phyloP scores from a whole-genome alignment of 2,113 vertebrate genomes.

The Melanerpes formicivorus region DNA sequence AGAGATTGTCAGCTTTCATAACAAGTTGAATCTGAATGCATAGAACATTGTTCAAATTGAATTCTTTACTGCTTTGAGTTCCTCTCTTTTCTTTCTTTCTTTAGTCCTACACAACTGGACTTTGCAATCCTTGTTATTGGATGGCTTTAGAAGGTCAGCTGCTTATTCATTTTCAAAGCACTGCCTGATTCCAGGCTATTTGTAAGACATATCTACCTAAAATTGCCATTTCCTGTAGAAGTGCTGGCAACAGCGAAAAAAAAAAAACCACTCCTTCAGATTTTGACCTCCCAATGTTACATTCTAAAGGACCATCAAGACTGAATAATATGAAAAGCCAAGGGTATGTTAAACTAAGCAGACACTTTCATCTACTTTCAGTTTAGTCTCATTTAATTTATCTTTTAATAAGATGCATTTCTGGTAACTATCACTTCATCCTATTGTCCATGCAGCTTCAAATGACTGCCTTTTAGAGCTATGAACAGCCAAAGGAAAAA shows the following conservation, averaged over 20 bases:
- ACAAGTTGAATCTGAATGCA: neutral
- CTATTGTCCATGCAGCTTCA: conserved; percentile 15
- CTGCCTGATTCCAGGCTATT: neutral
- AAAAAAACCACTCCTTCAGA: neutral
- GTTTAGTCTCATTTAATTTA: conserved; percentile 58
- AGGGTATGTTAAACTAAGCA: neutral
- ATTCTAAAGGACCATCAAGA: neutral
- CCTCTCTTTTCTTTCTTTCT: neutral
- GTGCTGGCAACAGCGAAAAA: neutral
- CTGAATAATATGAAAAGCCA: neutral
- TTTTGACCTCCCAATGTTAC: neutral
- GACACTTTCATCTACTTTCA: neutral
- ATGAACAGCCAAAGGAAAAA: conserved; percentile 64
- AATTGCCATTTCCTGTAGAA: neutral
- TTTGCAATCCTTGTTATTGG: neutral
- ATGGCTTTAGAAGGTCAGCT: neutral
- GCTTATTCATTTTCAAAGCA: neutral
- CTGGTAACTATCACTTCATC: conserved; percentile 38
- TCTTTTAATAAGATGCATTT: conserved; percentile 58
- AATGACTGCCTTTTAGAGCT: conserved; percentile 48
- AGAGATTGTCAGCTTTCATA: neutral
- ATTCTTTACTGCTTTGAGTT: neutral
- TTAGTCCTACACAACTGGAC: neutral
- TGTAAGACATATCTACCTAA: neutral
- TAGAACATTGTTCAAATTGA: neutral